These are phyloP conservation scores for Tichodroma muraria DNA, from an alignment of 2,113 vertebrate species.

Conservation along the genomic window DNA sequence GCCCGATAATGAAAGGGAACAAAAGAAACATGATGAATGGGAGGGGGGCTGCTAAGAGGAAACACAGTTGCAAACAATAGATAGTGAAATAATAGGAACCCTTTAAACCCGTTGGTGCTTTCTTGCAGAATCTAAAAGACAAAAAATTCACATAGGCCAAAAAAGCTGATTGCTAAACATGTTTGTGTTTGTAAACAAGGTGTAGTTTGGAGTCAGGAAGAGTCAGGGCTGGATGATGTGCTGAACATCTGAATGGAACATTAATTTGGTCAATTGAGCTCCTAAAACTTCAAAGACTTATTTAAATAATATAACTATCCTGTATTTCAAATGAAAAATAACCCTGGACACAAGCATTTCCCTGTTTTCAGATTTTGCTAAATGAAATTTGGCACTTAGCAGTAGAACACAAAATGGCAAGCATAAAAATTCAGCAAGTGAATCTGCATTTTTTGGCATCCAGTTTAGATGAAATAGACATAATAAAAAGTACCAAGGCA, in stretches of 20 bases:
- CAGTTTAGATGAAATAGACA: not conserved
- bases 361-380: not conserved
- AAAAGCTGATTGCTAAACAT: not conserved
- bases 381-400: not conserved
- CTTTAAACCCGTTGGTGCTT: not conserved
- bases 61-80: not conserved
- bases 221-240: not conserved
- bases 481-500: not conserved
- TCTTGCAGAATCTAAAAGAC: not conserved
- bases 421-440: not conserved
- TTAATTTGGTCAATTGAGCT: not conserved
- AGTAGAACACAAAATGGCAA: not conserved
- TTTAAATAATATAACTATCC: not conserved
- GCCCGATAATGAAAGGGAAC: slow-evolving; percentile 30
- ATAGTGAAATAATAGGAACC: not conserved
- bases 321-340: not conserved
- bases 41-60: not conserved
- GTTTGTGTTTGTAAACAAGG: not conserved
- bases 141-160: not conserved
- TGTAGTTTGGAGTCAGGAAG: not conserved
- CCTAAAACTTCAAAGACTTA: not conserved
- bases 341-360: not conserved
- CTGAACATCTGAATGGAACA: not conserved
- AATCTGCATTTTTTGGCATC: not conserved
- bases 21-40: slow-evolving; percentile 46